Evolutionary conservation across 2,888 invertebrate genomes (phyloP).

Genomic region (Noctua comes): DNA sequence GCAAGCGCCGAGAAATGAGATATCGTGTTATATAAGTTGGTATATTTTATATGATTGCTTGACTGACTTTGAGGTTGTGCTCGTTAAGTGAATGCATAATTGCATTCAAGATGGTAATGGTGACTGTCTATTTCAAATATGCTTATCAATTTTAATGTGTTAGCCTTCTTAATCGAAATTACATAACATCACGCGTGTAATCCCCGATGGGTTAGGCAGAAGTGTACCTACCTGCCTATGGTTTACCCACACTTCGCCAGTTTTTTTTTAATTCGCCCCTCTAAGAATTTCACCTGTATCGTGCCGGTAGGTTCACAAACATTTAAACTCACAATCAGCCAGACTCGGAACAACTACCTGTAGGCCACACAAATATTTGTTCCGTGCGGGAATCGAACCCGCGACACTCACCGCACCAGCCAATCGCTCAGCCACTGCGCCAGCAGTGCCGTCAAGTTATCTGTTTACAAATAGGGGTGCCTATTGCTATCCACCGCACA

Average conservation of each 20-base stretch:
- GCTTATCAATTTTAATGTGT: not conserved
- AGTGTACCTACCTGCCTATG: not conserved
- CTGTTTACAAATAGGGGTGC: not conserved
- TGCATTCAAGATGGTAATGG: not conserved
- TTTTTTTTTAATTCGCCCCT: not conserved
- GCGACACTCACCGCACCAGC: not conserved
- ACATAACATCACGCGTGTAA: not conserved
- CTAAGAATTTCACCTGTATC: not conserved
- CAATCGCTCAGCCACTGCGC: not conserved
- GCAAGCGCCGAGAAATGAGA: slow-evolving; percentile 31
- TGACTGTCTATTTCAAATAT: not conserved
- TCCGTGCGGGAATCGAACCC: not conserved
- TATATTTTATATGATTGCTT: slow-evolving; percentile 16
- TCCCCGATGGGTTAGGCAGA: not conserved
- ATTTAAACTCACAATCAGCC: not conserved
- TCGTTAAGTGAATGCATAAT: slow-evolving; percentile 29
- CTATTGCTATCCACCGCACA: not conserved
- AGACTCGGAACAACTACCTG: not conserved
- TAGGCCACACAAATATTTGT: not conserved
- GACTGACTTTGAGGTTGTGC: slow-evolving; percentile 14
- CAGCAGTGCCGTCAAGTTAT: not conserved
- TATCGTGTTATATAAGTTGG: slow-evolving; percentile 28
- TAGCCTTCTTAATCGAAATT: not conserved
- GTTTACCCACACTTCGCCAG: not conserved
- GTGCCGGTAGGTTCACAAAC: not conserved